Evolutionary conservation across 2,888 invertebrate genomes (phyloP).

Genomic region (Acronicta alni): DNA sequence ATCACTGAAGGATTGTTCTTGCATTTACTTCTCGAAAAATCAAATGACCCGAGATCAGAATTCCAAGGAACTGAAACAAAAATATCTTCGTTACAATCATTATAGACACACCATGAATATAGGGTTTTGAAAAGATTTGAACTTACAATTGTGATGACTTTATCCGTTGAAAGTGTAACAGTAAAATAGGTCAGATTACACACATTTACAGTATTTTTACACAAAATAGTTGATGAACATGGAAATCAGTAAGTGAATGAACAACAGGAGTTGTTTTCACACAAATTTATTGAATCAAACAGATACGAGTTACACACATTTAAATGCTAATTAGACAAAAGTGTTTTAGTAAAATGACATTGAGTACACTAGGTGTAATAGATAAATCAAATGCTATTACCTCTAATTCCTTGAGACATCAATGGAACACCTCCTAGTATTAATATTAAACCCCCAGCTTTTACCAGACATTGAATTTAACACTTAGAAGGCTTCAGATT

Average conservation of each 20-base stretch:
- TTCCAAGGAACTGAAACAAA: slow-evolving; percentile 82
- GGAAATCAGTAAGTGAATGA: slow-evolving; percentile 48
- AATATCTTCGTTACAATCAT: slow-evolving; percentile 35
- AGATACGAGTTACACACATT: slow-evolving; percentile 54
- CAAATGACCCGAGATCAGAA: slow-evolving; percentile 73
- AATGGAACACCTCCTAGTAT: slow-evolving; percentile 83
- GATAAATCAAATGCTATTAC: slow-evolving; percentile 67
- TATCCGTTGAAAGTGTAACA: slow-evolving; percentile 46
- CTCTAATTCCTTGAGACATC: slow-evolving; percentile 82
- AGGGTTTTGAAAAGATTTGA: slow-evolving; percentile 47
- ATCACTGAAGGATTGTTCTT: slow-evolving; percentile 88
- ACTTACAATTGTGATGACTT: slow-evolving; percentile 47
- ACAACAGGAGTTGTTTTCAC: slow-evolving; percentile 52
- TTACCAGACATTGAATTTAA: slow-evolving; percentile 83
- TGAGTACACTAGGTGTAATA: slow-evolving; percentile 39
- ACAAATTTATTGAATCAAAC: slow-evolving; percentile 53
- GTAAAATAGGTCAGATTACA: slow-evolving; percentile 47
- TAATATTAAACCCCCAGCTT: slow-evolving; percentile 87
- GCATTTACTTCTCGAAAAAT: slow-evolving; percentile 76
- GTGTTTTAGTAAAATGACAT: slow-evolving; percentile 46
- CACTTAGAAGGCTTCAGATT: slow-evolving; percentile 89
- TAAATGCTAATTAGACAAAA: slow-evolving; percentile 49
- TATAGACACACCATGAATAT: slow-evolving; percentile 16
- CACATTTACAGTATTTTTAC: slow-evolving; percentile 43
- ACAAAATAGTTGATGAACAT: slow-evolving; percentile 32